phyloP scores from a whole-genome alignment of 2,797 vertebrate genomes.

The Alcedo atthis region DNA sequence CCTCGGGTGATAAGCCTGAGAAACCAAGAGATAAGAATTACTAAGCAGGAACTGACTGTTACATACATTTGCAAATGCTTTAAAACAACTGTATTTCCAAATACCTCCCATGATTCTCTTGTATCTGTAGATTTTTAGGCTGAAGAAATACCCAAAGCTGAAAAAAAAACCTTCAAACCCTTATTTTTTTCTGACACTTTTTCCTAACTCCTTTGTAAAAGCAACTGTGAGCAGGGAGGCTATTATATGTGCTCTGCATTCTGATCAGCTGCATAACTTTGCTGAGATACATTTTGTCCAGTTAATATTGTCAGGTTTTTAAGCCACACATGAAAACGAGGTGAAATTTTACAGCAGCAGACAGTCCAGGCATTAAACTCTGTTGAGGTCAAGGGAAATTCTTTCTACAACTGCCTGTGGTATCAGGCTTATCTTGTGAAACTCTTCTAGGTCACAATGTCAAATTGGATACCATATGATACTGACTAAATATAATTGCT shows the following conservation, averaged over 20 bases:
- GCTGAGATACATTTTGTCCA: neutral
- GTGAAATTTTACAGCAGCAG: neutral
- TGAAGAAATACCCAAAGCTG: neutral
- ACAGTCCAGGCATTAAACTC: neutral
- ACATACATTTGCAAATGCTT: conserved; percentile 1
- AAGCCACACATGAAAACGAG: neutral
- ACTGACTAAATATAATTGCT: conserved; percentile 57
- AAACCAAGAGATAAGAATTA: conserved; percentile 5
- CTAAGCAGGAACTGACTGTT: neutral
- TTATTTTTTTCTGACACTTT: neutral
- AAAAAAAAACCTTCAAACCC: no score
- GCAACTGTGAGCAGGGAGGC: neutral
- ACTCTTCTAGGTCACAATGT: conserved; percentile 43
- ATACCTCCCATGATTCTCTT: neutral
- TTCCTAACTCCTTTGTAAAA: neutral
- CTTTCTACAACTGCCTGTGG: neutral
- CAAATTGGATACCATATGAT: neutral
- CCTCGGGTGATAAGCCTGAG: neutral
- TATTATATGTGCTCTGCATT: neutral
- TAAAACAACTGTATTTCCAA: neutral
- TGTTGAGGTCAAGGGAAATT: conserved; percentile 24
- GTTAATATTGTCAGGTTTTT: neutral
- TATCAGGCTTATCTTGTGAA: conserved; percentile 19
- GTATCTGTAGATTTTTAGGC: neutral
- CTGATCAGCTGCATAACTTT: neutral